Evolutionary conservation across 2,888 invertebrate genomes (phyloP).

Genomic region (Carpatolechia fugitivella): DNA sequence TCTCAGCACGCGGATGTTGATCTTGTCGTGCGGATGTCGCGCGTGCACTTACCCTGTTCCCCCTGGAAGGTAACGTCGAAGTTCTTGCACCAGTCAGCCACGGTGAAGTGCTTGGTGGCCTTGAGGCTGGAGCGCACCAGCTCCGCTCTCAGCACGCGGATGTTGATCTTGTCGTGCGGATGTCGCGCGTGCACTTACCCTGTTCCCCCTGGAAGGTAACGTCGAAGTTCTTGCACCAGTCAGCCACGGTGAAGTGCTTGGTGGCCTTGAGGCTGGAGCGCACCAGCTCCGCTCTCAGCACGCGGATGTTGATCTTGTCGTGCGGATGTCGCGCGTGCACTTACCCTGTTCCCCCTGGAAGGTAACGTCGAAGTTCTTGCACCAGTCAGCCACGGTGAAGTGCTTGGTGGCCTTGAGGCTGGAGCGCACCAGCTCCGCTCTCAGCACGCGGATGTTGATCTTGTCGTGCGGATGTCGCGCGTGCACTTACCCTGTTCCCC

Average conservation of each 20-base stretch:
- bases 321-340: conserved; percentile 92
- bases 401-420: conserved; percentile 91
- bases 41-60: conserved; percentile 95
- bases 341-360: conserved; percentile 96
- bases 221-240: conserved; percentile 97
- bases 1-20: conserved; percentile 89
- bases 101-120: conserved; percentile 89
- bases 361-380: conserved; percentile 94
- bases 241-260: conserved; percentile 89
- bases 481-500: conserved; percentile 96
- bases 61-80: conserved; percentile 95
- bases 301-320: conserved; percentile 89
- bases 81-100: conserved; percentile 96
- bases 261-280: conserved; percentile 92
- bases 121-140: conserved; percentile 91
- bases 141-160: conserved; percentile 90
- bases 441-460: conserved; percentile 87
- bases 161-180: conserved; percentile 87
- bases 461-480: conserved; percentile 92
- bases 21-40: conserved; percentile 90
- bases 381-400: conserved; percentile 95
- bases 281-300: conserved; percentile 88
- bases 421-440: conserved; percentile 90
- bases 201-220: conserved; percentile 96
- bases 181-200: conserved; percentile 92